Percentiles rank a stretch among this genome's conserved stretches.
phyloP scores from a whole-genome alignment of 2,797 vertebrate species.

The Tachyglossus aculeatus region DNA sequence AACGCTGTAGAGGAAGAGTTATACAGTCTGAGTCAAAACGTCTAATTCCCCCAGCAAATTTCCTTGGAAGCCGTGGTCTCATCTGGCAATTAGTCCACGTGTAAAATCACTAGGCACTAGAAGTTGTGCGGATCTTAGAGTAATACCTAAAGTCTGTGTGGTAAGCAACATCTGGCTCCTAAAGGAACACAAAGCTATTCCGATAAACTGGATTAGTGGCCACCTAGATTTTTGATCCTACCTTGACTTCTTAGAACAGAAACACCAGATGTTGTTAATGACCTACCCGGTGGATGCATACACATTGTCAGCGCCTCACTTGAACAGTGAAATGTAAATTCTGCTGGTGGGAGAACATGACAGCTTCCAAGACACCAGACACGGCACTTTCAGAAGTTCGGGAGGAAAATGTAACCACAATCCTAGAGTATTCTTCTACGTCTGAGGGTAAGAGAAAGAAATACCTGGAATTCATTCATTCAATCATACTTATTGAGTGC shows the following conservation, averaged over 20 bases:
- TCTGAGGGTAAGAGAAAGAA: too few relatives aligned
- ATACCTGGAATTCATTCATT: too few relatives aligned
- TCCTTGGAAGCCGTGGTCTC: slow-evolving; percentile 12
- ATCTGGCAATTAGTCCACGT: slow-evolving; percentile 1
- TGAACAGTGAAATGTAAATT: not conserved
- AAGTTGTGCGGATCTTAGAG: slow-evolving; percentile 26
- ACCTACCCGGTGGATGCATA: not conserved
- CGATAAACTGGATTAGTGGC: slow-evolving; percentile 10
- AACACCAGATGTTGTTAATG: slow-evolving; percentile 25
- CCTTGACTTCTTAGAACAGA: slow-evolving; percentile 15
- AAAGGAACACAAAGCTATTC: slow-evolving; percentile 5
- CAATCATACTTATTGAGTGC: too few relatives aligned
- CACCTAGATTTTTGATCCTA: not conserved
- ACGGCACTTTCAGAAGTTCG: not conserved
- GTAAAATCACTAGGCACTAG: slow-evolving; percentile 11
- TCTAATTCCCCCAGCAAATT: slow-evolving; percentile 6
- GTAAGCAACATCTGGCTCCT: slow-evolving; percentile 1
- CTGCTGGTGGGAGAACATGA: not conserved
- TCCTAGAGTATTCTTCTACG: not conserved
- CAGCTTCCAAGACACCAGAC: not conserved
- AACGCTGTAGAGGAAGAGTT: not conserved
- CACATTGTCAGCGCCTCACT: not conserved
- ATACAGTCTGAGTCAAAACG: slow-evolving; percentile 4
- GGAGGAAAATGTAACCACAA: not conserved
- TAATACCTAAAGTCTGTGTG: not conserved